Evolutionary conservation across 2,888 invertebrate species (phyloP).

Genomic region (Tinea semifulvella): DNA sequence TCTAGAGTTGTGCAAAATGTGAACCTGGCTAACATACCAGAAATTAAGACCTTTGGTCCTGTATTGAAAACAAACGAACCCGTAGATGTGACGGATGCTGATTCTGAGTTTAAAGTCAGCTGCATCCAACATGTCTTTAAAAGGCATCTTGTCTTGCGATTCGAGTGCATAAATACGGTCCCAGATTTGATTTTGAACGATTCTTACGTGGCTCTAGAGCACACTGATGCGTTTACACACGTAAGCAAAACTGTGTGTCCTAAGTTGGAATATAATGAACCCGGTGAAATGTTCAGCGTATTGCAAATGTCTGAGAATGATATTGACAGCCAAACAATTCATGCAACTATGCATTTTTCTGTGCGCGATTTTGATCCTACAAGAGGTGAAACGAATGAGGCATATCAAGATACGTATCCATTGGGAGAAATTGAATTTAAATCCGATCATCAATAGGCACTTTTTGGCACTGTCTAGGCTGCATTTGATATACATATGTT

Average conservation of each 20-base stretch:
- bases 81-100: slow-evolving; percentile 93
- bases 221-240: slow-evolving; percentile 82
- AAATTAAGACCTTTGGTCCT: slow-evolving; percentile 85
- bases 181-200: slow-evolving; percentile 94
- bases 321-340: slow-evolving; percentile 82
- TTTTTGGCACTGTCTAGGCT: no score
- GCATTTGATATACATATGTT: no score
- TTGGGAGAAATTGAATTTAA: slow-evolving; percentile 81
- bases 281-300: slow-evolving; percentile 85
- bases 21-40: slow-evolving; percentile 82
- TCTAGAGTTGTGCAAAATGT: slow-evolving; percentile 89
- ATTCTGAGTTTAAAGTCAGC: slow-evolving; percentile 94
- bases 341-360: slow-evolving; percentile 89
- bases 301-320: slow-evolving; percentile 84
- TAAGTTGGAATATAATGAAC: slow-evolving; percentile 85
- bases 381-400: slow-evolving; percentile 92
- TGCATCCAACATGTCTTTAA: slow-evolving; percentile 93
- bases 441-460: no score
- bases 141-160: slow-evolving; percentile 90
- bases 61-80: slow-evolving; percentile 89
- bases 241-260: slow-evolving; percentile 76
- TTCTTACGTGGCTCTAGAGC: slow-evolving; percentile 87
- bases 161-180: slow-evolving; percentile 96
- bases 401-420: slow-evolving; percentile 96
- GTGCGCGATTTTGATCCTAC: slow-evolving; percentile 97